Base-by-base conservation (phyloP, 2,888 invertebrate genomes). In the Dasypolia templi region DNA sequence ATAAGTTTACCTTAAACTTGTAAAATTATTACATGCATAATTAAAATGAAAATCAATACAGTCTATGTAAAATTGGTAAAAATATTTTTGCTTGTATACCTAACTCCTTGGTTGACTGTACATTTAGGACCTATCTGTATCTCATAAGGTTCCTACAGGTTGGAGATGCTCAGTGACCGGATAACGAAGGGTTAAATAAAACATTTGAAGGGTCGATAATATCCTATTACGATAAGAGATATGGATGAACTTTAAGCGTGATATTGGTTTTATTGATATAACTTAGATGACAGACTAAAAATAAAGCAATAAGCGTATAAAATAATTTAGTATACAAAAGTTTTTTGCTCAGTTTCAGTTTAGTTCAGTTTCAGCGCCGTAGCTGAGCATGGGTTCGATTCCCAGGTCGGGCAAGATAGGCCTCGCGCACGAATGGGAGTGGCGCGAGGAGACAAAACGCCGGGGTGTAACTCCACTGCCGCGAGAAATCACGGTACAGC, bases 121-220 rank as follows among this genome's bases (percentile, higher is more conserved):
- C 46, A 19, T 29, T 32, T 29, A 2, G 17, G 49, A 44, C 7
- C 11, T 32, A 49, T 14, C 32, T 58, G 22, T 56, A 76, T 46
- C 5, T 70, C 5, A 1, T 9, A 51, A 51, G 59, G 32, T 77
- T 49, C 42, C 51, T 35, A n/a, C 53, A 55, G 51, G 39, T 39
- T 72, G 22, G 14, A 32, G 29, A 32, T 70, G 81, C 35, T 44
- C 58, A 59, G 76, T 76, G 66, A 79, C 76, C 81, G 66, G 7
- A 19, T 55, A 65, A 44, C 58, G 80, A 58, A 67, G 66, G 75
- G 62, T 72, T 71, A 66, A 62, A 72, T 67, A 78, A 75, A 77
- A 51, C 49, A 62, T 83, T 77, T 71, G 58, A 67, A 56, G 63
- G 74, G 67, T 72, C 68, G 75, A 80, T 79, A 22, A 19, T 51